Evolutionary conservation across 1,140 invertebrate genomes (phyloP), one percentile per base, ranked within the genome.

Genomic region (Drosophila kanapiae): DNA sequence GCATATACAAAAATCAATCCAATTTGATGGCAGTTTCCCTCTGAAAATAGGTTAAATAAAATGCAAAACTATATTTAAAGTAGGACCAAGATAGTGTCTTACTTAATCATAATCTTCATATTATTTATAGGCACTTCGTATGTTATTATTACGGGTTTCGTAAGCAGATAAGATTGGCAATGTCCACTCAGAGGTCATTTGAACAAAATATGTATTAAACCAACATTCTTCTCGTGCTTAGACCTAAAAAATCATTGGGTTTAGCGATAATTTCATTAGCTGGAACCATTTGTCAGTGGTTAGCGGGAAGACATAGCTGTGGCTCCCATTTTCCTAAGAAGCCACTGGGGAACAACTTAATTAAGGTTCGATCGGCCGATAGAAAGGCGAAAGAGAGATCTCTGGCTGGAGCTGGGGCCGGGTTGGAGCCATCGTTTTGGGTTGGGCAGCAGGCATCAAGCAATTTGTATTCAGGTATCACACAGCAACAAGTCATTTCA

Each of bases 401-500:
- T 13, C 54, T 57, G 14, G 13, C 2, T 6, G 33, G 16, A 10
- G 1, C 33, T 37, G 33, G 16, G 10, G 29, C 48, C 29, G 48
- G 48, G n/a, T 6, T 43, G 42, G 23, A 33, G 13, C 47, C 42
- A 59, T 27, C 31, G 47, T 11, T 63, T 82, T 77, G 43, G 65
- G 64, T 13, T 27, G 48, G 76, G 78, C 82, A 65, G 74, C 60
- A 81, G 85, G 85, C 85, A 90, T 90, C 78, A 90, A 90, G 75
- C 85, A 90, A 90, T 90, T 90, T 90, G 85, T 90, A 90, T 90
- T 80, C 85, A 83, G 59, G 75, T 82, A 82, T 79, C 75, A 70
- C 86, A 85, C 85, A 79, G 81, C 85, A 90, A 90, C 85, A 90
- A 90, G 85, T 90, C 85, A 90, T 90, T 90, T 90, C 85, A 90